Percentiles rank a stretch among this genome's conserved stretches.
phyloP scores from a whole-genome alignment of 2,113 vertebrate genomes.

The Bos indicus region DNA sequence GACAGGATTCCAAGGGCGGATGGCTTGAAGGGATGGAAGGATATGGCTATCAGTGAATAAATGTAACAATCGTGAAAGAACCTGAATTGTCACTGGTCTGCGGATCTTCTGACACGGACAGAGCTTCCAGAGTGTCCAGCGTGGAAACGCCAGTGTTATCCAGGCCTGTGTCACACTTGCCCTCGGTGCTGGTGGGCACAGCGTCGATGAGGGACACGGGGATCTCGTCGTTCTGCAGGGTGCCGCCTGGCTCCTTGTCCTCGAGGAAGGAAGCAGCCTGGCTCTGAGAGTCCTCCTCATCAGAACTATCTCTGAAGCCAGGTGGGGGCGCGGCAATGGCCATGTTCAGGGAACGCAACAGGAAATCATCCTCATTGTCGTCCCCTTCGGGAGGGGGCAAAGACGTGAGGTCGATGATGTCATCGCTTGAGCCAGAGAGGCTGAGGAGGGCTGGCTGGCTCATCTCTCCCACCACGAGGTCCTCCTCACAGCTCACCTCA shows the following conservation, averaged over 20 bases:
- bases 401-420: constrained; percentile 98
- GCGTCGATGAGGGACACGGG: constrained; percentile 98
- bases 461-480: constrained; percentile 89
- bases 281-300: constrained; percentile 94
- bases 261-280: constrained; percentile 81
- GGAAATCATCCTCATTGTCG: constrained; percentile 93
- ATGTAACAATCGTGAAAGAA: constrained; percentile 98
- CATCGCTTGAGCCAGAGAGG: constrained; percentile 95
- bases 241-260: constrained; percentile 75
- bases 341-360: constrained; percentile 97
- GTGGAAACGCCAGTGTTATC: constrained; percentile 92
- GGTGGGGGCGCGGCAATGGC: constrained; percentile 98
- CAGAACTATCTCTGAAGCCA: constrained; percentile 98
- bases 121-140: constrained; percentile 92
- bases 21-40: constrained; percentile 83
- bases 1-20: constrained; percentile 82
- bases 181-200: constrained; percentile 88
- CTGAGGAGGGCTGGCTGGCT: constrained; percentile 90
- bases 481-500: constrained; percentile 98
- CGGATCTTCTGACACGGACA: constrained; percentile 95
- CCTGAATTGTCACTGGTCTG: constrained; percentile 98
- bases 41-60: constrained; percentile 92
- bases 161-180: constrained; percentile 86
- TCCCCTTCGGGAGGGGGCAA: constrained; percentile 96
- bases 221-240: constrained; percentile 86